phyloP scores from a whole-genome alignment of 2,113 vertebrate species.

The Phalacrocorax brasilianus region DNA sequence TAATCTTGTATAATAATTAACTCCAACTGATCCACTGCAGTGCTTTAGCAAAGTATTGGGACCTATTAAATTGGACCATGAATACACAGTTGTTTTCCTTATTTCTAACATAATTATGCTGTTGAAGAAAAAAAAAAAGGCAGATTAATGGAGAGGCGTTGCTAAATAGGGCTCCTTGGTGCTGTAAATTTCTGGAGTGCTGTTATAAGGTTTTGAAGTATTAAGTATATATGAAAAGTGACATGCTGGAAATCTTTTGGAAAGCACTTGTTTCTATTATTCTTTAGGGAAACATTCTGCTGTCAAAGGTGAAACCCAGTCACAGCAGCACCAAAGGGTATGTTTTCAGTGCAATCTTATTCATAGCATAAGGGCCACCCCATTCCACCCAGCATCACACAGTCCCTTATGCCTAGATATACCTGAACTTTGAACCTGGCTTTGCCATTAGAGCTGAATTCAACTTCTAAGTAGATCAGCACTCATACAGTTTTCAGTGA shows the following conservation, averaged over 20 bases:
- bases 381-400: not conserved
- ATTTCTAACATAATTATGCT: slow-evolving; percentile 69
- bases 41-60: slow-evolving; percentile 68
- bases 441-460: not conserved
- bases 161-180: slow-evolving; percentile 55
- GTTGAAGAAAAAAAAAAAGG: not conserved
- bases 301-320: slow-evolving; percentile 36
- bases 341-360: not conserved
- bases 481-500: not conserved
- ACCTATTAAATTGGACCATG: slow-evolving; percentile 69
- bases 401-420: not conserved
- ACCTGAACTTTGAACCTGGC: not conserved
- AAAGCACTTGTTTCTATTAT: slow-evolving; percentile 35
- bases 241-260: slow-evolving; percentile 19
- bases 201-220: slow-evolving; percentile 37
- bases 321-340: slow-evolving; percentile 15
- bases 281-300: slow-evolving; percentile 36
- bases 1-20: slow-evolving; percentile 78
- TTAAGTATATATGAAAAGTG: slow-evolving; percentile 49
- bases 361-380: not conserved
- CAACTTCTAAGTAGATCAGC: not conserved
- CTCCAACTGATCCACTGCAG: slow-evolving; percentile 70
- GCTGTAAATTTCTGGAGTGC: slow-evolving; percentile 50
- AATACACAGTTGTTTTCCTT: slow-evolving; percentile 66
- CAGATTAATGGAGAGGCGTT: slow-evolving; percentile 63